These are phyloP conservation scores for Achatina immaculata DNA, from an alignment of 1,140 invertebrate species.

Conservation along the genomic window DNA sequence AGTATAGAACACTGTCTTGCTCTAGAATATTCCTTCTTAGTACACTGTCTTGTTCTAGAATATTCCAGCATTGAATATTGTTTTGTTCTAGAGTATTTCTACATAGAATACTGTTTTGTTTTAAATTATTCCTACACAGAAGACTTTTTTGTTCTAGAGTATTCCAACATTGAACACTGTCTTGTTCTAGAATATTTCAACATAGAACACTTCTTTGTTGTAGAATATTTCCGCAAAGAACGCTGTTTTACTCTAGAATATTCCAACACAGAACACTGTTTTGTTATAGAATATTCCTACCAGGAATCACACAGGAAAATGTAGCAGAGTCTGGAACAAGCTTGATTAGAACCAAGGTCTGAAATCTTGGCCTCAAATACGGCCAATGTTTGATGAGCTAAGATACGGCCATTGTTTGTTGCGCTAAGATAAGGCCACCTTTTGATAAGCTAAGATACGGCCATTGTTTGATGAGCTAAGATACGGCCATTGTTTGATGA, in stretches of 20 bases:
- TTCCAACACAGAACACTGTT: too few relatives aligned
- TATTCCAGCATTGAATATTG: not conserved
- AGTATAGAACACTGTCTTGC: not conserved
- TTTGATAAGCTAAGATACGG: too few relatives aligned
- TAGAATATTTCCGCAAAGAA: not conserved
- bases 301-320: too few relatives aligned
- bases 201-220: not conserved
- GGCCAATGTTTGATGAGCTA: too few relatives aligned
- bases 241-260: not conserved
- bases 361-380: too few relatives aligned
- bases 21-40: not conserved
- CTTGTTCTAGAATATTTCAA: not conserved
- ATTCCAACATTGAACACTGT: not conserved
- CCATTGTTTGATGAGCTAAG: too few relatives aligned
- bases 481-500: too few relatives aligned
- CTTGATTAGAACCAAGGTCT: too few relatives aligned
- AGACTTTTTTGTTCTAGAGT: not conserved
- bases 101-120: not conserved
- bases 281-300: too few relatives aligned
- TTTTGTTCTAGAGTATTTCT: not conserved
- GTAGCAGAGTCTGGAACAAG: too few relatives aligned
- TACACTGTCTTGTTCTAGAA: not conserved
- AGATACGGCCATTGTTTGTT: too few relatives aligned
- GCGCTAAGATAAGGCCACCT: too few relatives aligned
- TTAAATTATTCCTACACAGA: not conserved